A percentile compares a stretch with the other conserved stretches of the same genome.
Conservation (phyloP, 1,140 invertebrate genomes). For the Anastrepha obliqua region DNA sequence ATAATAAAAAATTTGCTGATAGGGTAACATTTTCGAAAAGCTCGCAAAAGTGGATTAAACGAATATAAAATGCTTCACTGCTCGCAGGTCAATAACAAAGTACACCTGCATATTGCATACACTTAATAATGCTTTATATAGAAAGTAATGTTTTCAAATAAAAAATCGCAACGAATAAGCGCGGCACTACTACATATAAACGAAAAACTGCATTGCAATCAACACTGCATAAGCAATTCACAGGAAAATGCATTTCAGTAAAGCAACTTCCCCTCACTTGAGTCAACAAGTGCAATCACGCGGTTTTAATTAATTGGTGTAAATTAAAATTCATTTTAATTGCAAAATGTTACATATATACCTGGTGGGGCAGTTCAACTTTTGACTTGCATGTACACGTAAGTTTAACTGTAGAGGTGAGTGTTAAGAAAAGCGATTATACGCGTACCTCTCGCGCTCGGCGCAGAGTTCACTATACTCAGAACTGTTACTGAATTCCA, state of each 20-base stretch:
- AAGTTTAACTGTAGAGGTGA: background rate
- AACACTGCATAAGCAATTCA: background rate
- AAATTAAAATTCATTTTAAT: conserved; percentile 29
- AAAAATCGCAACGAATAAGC: too few relatives aligned
- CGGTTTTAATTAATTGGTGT: conserved; percentile 5
- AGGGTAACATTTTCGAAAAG: too few relatives aligned
- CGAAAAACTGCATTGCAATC: background rate
- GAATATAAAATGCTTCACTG: too few relatives aligned
- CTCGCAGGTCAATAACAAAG: background rate
- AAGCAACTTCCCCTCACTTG: background rate
- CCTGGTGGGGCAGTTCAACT: background rate
- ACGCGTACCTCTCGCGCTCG: background rate
- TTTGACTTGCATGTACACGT: background rate
- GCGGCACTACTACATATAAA: too few relatives aligned
- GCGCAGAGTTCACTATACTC: conserved; percentile 38
- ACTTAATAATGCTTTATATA: too few relatives aligned
- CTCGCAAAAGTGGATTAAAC: too few relatives aligned
- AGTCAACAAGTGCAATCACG: background rate
- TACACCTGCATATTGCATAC: background rate
- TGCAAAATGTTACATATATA: conserved; percentile 12
- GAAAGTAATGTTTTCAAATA: too few relatives aligned
- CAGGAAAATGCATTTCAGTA: background rate
- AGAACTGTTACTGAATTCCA: conserved; percentile 13
- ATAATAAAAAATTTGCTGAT: too few relatives aligned
- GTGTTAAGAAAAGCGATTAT: background rate